Evolutionary conservation across 2,797 vertebrate species (phyloP).

Genomic region (Pithecia hirsuta): DNA sequence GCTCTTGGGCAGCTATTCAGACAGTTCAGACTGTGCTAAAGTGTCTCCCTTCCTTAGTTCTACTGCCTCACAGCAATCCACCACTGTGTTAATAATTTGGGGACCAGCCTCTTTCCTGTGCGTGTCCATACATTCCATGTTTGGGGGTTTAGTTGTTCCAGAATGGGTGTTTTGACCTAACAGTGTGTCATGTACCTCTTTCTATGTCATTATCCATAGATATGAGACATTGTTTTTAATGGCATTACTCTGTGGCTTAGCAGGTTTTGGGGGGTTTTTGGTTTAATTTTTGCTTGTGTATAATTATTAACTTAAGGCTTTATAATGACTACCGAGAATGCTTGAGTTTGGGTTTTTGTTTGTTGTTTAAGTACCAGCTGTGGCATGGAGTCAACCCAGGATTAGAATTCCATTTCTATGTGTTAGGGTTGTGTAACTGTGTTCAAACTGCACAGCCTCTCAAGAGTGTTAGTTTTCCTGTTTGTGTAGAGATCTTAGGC

Average conservation of each 20-base stretch:
- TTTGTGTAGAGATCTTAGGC: not conserved
- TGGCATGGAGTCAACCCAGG: not conserved
- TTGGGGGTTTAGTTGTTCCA: not conserved
- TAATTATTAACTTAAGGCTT: conserved; percentile 40
- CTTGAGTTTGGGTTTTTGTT: not conserved
- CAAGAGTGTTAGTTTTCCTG: not conserved
- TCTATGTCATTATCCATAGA: not conserved
- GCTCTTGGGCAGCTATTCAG: not conserved
- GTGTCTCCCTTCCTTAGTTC: not conserved
- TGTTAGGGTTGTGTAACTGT: not conserved
- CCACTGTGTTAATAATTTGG: not conserved
- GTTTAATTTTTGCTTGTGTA: conserved; percentile 4
- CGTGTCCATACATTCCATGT: not conserved
- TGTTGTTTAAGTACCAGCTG: not conserved
- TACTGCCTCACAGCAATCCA: not conserved
- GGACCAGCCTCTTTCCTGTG: not conserved
- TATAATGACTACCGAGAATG: not conserved
- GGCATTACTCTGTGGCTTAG: not conserved
- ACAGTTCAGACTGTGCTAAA: not conserved
- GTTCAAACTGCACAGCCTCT: not conserved
- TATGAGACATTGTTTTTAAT: not conserved
- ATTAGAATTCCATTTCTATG: not conserved
- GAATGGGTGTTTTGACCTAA: not conserved
- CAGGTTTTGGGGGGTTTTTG: not conserved
- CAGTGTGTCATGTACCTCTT: not conserved